A percentile compares a stretch with the other conserved stretches of the same genome.
These are phyloP conservation scores for Microplitis mediator DNA, from an alignment of 1,140 invertebrate genomes.

Conservation along the genomic window DNA sequence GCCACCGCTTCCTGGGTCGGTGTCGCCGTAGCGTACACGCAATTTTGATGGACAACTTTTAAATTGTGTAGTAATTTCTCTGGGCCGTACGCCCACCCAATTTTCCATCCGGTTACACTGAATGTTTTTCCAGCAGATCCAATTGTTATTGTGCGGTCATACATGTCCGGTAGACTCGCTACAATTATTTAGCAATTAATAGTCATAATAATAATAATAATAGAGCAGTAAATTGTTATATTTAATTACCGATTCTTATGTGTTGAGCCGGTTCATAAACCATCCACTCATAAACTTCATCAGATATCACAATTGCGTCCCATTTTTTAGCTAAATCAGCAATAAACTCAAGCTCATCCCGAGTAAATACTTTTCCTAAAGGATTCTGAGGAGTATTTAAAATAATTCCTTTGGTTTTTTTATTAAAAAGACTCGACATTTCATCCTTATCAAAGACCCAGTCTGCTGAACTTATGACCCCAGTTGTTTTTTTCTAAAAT, in stretches of 20 bases:
- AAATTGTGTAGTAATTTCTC: constrained; percentile 79
- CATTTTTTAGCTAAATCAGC: constrained; percentile 90
- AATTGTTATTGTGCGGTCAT: constrained; percentile 95
- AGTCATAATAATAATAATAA: background rate
- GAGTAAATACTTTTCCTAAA: constrained; percentile 86
- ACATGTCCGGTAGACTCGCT: constrained; percentile 96
- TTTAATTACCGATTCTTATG: constrained; percentile 80
- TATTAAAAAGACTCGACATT: constrained; percentile 81
- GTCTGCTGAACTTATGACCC: constrained; percentile 73
- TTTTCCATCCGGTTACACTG: constrained; percentile 96
- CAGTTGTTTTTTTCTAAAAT: constrained; percentile 56
- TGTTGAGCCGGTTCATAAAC: constrained; percentile 87
- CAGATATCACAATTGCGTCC: constrained; percentile 89
- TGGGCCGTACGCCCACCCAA: constrained; percentile 96
- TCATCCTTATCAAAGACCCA: constrained; percentile 89
- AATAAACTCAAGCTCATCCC: constrained; percentile 77
- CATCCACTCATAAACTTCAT: constrained; percentile 99
- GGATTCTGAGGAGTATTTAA: constrained; percentile 98
- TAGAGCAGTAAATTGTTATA: background rate
- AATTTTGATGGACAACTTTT: constrained; percentile 92
- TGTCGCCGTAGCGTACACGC: constrained; percentile 88
- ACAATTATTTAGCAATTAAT: constrained; percentile 32
- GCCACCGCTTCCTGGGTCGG: constrained; percentile 93
- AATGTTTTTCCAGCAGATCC: constrained; percentile 98
- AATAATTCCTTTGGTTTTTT: constrained; percentile 93